A percentile compares a stretch with the other conserved stretches of the same genome.
phyloP scores from a whole-genome alignment of 2,888 invertebrate species.

The Prionchulus punctatus region DNA sequence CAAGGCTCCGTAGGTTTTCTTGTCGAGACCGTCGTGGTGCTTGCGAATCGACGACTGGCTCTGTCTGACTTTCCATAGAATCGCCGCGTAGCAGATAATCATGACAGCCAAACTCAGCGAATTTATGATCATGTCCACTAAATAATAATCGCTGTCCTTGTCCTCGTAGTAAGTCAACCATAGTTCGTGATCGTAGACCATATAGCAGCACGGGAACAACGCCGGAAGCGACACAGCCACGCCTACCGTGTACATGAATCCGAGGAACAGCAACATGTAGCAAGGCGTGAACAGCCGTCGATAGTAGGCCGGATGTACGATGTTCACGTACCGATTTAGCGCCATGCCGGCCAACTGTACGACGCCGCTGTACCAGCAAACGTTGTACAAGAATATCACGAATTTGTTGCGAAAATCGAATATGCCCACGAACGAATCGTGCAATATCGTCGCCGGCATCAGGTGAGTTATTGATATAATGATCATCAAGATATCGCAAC shows the following conservation, averaged over 20 bases:
- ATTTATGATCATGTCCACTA: constrained; percentile 25
- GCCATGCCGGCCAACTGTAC: constrained; percentile 27
- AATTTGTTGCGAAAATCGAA: constrained; percentile 15
- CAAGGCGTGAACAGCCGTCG: constrained; percentile 6
- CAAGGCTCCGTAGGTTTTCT: no score
- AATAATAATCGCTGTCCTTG: constrained; percentile 16
- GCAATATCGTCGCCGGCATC: constrained; percentile 25
- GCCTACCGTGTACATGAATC: constrained; percentile 13
- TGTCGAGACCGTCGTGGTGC: no score
- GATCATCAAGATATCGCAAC: constrained; percentile 26
- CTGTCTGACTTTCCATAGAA: constrained; percentile 18
- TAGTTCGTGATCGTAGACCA: constrained; percentile 16
- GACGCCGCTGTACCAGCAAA: constrained; percentile 29
- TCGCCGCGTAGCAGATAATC: constrained; percentile 26
- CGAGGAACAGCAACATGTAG: neutral
- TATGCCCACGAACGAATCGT: constrained; percentile 14
- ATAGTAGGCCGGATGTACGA: constrained; percentile 28
- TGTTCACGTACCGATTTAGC: constrained; percentile 26
- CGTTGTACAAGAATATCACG: constrained; percentile 26
- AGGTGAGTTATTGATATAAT: constrained; percentile 22
- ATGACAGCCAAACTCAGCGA: constrained; percentile 20
- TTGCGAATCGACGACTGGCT: neutral
- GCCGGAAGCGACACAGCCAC: constrained; percentile 24
- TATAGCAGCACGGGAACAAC: constrained; percentile 25
- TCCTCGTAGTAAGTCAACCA: constrained; percentile 3